phyloP scores from a whole-genome alignment of 1,140 invertebrate species.

The Pseudomyrmex concolor region DNA sequence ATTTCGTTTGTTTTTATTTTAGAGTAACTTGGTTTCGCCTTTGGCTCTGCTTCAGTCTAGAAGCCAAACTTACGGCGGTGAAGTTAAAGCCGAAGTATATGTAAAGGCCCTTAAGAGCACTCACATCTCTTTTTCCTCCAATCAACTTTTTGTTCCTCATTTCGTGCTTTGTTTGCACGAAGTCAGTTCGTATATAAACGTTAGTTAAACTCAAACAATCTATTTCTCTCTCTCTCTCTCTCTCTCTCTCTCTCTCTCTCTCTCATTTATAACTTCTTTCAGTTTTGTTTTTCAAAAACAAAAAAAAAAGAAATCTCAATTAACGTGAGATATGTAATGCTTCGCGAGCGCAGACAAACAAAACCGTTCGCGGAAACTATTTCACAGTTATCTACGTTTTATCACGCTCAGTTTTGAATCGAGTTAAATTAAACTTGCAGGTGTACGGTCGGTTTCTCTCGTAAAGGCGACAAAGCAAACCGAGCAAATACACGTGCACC shows the following conservation, averaged over 20 bases:
- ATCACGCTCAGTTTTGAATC: not conserved
- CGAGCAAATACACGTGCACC: not conserved
- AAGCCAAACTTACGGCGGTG: not conserved
- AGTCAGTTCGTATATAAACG: not conserved
- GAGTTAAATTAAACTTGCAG: slow-evolving; percentile 39
- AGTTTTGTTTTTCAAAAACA: not conserved
- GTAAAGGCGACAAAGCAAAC: slow-evolving; percentile 15
- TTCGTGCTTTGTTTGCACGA: not conserved
- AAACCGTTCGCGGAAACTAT: slow-evolving; percentile 16
- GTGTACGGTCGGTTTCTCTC: not conserved
- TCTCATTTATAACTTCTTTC: too few relatives aligned
- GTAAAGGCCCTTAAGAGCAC: not conserved
- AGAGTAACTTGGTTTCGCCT: not conserved
- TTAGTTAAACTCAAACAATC: slow-evolving; percentile 1
- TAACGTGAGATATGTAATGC: not conserved
- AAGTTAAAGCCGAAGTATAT: slow-evolving; percentile 30
- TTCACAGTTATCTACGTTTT: not conserved
- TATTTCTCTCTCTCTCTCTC: not conserved
- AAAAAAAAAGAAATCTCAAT: not conserved
- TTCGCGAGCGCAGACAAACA: not conserved
- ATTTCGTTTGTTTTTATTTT: not conserved
- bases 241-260: not conserved
- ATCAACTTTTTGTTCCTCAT: not conserved
- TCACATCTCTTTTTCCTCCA: not conserved
- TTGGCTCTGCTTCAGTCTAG: not conserved